phyloP scores from a whole-genome alignment of 1,140 invertebrate genomes.

The Diorhabda carinulata region DNA sequence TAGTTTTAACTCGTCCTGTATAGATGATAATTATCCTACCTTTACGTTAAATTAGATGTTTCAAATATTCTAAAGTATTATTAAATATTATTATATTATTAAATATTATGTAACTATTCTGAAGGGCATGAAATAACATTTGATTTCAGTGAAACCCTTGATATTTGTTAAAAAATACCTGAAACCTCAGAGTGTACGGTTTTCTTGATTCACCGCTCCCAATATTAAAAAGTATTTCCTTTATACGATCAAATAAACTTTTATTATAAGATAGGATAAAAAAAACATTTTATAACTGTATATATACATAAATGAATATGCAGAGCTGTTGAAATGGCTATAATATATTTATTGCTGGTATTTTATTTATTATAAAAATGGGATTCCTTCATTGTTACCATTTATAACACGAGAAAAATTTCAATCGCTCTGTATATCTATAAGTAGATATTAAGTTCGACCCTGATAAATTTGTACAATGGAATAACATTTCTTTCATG shows the following conservation, averaged over 20 bases:
- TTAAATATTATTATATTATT: too few relatives aligned
- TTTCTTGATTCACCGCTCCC: neutral
- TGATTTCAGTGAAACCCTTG: too few relatives aligned
- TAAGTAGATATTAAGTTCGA: neutral
- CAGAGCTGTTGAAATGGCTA: constrained; percentile 21
- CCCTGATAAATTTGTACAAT: neutral
- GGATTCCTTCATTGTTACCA: constrained; percentile 26
- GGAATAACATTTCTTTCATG: too few relatives aligned
- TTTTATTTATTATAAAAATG: constrained; percentile 25
- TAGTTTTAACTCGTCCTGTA: too few relatives aligned
- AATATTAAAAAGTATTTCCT: constrained; percentile 27
- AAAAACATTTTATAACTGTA: constrained; percentile 23
- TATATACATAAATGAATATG: constrained; percentile 19
- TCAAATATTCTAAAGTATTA: too few relatives aligned
- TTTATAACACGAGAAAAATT: constrained; percentile 14
- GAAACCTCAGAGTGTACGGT: too few relatives aligned
- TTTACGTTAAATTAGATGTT: too few relatives aligned
- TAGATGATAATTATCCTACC: too few relatives aligned
- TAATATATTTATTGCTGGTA: constrained; percentile 19
- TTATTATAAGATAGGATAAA: constrained; percentile 17
- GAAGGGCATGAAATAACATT: too few relatives aligned
- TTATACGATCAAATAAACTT: constrained; percentile 14
- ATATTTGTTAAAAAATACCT: too few relatives aligned
- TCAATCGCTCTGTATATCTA: constrained; percentile 11
- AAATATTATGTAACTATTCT: too few relatives aligned